Evolutionary conservation across 1,140 invertebrate species (phyloP).

Genomic region (Formica selysi): DNA sequence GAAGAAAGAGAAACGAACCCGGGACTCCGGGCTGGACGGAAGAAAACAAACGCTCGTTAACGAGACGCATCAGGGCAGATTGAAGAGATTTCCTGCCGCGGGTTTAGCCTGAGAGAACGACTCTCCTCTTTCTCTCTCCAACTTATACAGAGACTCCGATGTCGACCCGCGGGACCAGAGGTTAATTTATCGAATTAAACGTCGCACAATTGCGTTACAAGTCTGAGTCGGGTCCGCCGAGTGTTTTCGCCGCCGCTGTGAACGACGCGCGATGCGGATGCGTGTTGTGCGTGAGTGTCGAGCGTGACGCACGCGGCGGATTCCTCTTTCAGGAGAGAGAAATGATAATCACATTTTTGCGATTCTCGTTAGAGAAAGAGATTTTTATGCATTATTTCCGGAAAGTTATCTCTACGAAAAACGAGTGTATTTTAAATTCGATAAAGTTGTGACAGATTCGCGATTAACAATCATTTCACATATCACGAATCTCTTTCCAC

Average conservation of each 20-base stretch:
- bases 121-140: slow-evolving; percentile 66
- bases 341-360: background rate
- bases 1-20: slow-evolving; percentile 61
- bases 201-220: slow-evolving; percentile 83
- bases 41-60: slow-evolving; percentile 85
- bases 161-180: slow-evolving; percentile 78
- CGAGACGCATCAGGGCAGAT: slow-evolving; percentile 84
- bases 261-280: background rate
- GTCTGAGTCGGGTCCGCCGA: slow-evolving; percentile 75
- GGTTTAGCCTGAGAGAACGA: slow-evolving; percentile 74
- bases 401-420: background rate
- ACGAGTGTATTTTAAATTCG: background rate
- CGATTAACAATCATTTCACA: slow-evolving; percentile 27
- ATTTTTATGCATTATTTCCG: background rate
- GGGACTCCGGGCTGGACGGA: slow-evolving; percentile 70
- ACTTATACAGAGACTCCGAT: slow-evolving; percentile 78
- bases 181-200: slow-evolving; percentile 86
- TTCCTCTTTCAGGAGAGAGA: slow-evolving; percentile 20
- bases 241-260: slow-evolving; percentile 71
- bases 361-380: no score
- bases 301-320: slow-evolving; percentile 1
- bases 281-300: slow-evolving; percentile 18
- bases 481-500: background rate
- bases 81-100: slow-evolving; percentile 85
- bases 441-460: background rate